phyloP scores from a whole-genome alignment of 2,113 vertebrate genomes.

The Xenus cinereus region DNA sequence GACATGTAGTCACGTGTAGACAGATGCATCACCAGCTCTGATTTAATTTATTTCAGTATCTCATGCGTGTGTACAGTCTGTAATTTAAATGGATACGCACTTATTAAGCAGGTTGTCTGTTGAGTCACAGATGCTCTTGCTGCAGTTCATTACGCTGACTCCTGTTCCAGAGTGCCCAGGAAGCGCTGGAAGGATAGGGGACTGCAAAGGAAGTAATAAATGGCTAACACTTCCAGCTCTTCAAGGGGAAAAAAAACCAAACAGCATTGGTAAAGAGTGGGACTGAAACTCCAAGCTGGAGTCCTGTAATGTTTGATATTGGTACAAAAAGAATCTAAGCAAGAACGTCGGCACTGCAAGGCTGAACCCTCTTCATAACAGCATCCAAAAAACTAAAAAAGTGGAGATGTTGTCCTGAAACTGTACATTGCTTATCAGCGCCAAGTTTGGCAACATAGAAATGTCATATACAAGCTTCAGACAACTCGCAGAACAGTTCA shows the following conservation, averaged over 20 bases:
- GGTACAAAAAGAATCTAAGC: neutral
- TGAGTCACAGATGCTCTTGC: neutral
- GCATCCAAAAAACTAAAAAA: neutral
- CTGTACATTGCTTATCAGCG: neutral
- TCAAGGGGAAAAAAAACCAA: neutral
- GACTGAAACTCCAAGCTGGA: neutral
- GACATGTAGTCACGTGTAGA: neutral
- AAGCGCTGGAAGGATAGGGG: neutral
- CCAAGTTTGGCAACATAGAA: neutral
- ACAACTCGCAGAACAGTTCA: neutral
- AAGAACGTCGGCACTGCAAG: neutral
- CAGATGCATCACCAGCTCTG: neutral
- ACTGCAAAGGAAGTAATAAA: neutral
- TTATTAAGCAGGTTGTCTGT: slow-evolving; percentile 21
- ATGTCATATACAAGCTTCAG: neutral
- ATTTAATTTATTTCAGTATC: slow-evolving; percentile 2
- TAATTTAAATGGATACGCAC: slow-evolving; percentile 49
- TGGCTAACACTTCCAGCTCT: neutral
- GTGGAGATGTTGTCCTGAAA: neutral
- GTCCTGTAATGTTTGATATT: neutral
- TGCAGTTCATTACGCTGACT: neutral
- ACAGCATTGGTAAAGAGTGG: neutral
- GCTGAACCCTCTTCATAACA: neutral
- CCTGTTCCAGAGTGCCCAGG: neutral
- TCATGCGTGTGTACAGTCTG: neutral